Percentiles rank a stretch among this genome's conserved stretches.
Evolutionary conservation across 2,113 vertebrate genomes (phyloP).

Genomic region (Labeo catla): DNA sequence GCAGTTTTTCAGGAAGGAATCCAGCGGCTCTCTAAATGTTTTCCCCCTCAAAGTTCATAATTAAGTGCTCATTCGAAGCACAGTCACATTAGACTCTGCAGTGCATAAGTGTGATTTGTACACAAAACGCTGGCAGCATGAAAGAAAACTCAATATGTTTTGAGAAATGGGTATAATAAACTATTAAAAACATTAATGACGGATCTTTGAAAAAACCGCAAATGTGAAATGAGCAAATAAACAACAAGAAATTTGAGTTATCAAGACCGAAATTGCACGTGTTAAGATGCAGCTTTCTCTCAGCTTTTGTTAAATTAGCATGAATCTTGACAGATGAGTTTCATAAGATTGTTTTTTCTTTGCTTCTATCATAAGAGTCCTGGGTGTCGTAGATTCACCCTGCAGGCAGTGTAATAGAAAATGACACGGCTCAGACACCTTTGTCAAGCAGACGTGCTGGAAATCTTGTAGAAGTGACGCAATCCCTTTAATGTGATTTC

Average conservation of each 20-base stretch:
- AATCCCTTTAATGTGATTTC: slow-evolving; percentile 75
- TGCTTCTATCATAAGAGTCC: no score
- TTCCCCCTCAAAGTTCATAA: slow-evolving; percentile 13
- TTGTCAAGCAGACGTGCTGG: slow-evolving; percentile 59
- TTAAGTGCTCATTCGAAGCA: slow-evolving; percentile 29
- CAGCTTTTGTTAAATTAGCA: neutral
- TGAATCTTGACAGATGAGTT: neutral
- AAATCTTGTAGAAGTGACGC: slow-evolving; percentile 74
- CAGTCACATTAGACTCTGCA: neutral
- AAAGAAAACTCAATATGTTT: neutral
- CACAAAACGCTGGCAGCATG: neutral
- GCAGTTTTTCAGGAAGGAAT: slow-evolving; percentile 4
- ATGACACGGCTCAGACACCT: neutral
- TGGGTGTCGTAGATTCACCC: neutral
- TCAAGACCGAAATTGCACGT: neutral
- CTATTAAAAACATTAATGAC: neutral
- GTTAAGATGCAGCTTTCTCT: neutral
- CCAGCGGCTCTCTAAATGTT: neutral
- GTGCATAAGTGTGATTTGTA: neutral
- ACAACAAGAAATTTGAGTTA: neutral
- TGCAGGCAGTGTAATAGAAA: slow-evolving; percentile 28
- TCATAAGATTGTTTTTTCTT: neutral
- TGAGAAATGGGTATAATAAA: neutral
- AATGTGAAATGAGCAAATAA: neutral
- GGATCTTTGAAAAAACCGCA: neutral